Evolutionary conservation across 2,113 vertebrate species (phyloP), one percentile per base, ranked within the genome.

Genomic region (Piaya cayana): DNA sequence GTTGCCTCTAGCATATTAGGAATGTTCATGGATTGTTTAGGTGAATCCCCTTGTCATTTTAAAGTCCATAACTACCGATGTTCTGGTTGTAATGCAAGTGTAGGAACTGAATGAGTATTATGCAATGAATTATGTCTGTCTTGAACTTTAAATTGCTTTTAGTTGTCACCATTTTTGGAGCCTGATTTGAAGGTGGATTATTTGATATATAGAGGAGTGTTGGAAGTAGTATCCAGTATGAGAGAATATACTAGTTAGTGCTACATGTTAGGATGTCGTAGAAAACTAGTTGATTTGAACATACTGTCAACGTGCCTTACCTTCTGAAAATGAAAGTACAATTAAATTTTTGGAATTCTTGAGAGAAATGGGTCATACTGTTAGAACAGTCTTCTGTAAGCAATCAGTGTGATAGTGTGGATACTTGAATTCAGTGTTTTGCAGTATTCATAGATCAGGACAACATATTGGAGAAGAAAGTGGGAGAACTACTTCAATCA

Each of bases 131-230:
- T 92, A 6, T 11, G 5, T 42, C 49, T 84, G 11, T 13, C 43
- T 25, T 72, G 60, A 88, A 49, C 6, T 67, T 84, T 70, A 84
- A 87, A 30, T 85, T 93, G 69, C 19, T 81, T 50, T 84, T 86
- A 82, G 12, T 43, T 68, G 63, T 92, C 50, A 16, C 34, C 4
- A 1, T 67, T 93, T 63, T 19, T 67, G 42, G 55, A 83, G 37
- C 47, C 34, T 71, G 53, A 8, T 43, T 93, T 79, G 53, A 60
- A 62, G 59, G 36, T 84, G 34, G 23, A 63, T 91, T 86, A 26
- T 81, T 65, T 83, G 50, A 39, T 32, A 3, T 84, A 60, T 67
- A 52, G 47, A 52, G 39, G 27, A 12, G 23, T 34, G 39, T 12
- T 52, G 25, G 32, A 16, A 75, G 30, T 64, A 34, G 16, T n/a